Evolutionary conservation across 2,113 vertebrate genomes (phyloP).

Genomic region (Hoplias malabaricus): DNA sequence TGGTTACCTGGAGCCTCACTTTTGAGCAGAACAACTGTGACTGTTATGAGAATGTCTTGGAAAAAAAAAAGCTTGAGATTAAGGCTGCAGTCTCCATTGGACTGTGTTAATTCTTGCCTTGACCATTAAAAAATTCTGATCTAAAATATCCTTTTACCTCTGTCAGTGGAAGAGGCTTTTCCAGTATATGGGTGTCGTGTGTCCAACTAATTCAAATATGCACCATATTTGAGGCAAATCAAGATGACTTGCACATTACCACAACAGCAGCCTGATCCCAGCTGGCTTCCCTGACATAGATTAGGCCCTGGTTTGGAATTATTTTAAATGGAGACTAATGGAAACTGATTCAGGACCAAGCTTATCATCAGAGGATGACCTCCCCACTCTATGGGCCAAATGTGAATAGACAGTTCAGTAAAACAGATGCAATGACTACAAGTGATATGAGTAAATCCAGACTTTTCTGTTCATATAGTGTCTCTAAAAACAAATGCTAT

Average conservation of each 20-base stretch:
- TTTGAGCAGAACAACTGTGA: not conserved
- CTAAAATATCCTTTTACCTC: not conserved
- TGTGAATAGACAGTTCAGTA: not conserved
- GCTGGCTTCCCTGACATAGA: not conserved
- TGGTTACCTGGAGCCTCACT: not conserved
- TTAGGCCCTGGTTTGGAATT: not conserved
- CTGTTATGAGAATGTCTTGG: not conserved
- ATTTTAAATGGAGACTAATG: not conserved
- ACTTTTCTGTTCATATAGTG: not conserved
- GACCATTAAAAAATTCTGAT: not conserved
- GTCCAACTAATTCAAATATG: not conserved
- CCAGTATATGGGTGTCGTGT: not conserved
- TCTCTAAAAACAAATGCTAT: not conserved
- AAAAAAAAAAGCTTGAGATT: not conserved
- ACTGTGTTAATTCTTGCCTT: not conserved
- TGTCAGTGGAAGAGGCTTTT: not conserved
- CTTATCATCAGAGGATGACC: not conserved
- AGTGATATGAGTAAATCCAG: not conserved
- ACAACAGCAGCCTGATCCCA: not conserved
- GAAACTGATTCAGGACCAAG: not conserved
- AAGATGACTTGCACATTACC: not conserved
- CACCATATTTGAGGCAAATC: not conserved
- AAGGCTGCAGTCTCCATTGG: not conserved
- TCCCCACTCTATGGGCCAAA: not conserved
- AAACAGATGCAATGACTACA: not conserved